A percentile compares a stretch with the other conserved stretches of the same genome.
Conservation (phyloP, 2,888 invertebrate genomes). For the Dinocampus coccinellae region DNA sequence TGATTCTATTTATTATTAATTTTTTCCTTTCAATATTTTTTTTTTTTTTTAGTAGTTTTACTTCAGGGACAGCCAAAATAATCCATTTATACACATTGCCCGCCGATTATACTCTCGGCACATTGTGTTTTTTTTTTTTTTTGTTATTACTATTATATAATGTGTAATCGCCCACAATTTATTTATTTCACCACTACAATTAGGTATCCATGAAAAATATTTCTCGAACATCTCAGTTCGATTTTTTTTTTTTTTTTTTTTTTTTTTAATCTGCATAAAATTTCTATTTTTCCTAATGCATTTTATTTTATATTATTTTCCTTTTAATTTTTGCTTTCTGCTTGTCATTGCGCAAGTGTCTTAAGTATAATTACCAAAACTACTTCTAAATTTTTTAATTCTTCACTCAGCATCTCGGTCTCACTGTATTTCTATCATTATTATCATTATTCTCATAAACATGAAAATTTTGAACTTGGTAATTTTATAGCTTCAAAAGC, state of each 20-base stretch:
- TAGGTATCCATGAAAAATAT: conserved; percentile 48
- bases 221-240: conserved; percentile 27
- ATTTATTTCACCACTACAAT: conserved; percentile 29
- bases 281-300: background rate
- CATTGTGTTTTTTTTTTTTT: background rate
- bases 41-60: too few relatives aligned
- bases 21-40: too few relatives aligned
- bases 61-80: background rate
- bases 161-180: conserved; percentile 2
- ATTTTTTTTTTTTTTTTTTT: background rate
- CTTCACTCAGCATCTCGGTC: background rate
- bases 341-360: background rate
- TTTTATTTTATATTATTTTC: background rate
- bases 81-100: background rate
- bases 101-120: background rate
- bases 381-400: background rate
- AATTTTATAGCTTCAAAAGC: background rate
- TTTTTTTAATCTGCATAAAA: background rate
- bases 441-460: background rate
- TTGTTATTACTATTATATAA: background rate
- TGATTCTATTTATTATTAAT: too few relatives aligned
- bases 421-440: background rate
- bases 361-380: background rate
- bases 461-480: background rate
- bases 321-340: conserved; percentile 12